Evolutionary conservation across 37 sponge, comb jelly and placozoan species (phyloP).

Genomic region (Agelas oroides): DNA sequence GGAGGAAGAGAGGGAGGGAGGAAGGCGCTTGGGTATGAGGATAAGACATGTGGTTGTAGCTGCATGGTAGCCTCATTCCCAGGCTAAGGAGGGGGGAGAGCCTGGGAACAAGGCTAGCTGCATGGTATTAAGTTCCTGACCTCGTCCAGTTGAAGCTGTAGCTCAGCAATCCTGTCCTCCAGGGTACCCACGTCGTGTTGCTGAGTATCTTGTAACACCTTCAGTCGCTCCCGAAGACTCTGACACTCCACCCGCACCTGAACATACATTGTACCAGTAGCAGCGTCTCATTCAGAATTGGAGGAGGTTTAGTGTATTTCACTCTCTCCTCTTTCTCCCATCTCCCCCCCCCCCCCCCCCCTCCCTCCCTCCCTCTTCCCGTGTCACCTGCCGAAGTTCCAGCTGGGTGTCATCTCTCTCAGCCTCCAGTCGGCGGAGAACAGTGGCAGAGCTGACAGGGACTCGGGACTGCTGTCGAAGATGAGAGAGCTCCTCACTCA

Average conservation of each 20-base stretch:
- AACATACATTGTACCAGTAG: no score
- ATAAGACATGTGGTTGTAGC: background rate
- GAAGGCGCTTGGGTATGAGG: no score
- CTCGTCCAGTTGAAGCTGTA: slow-evolving; percentile 71
- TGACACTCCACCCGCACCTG: slow-evolving; percentile 30
- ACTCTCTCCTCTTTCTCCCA: no score
- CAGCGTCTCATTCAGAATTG: no score
- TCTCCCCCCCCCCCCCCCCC: no score
- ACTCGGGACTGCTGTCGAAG: slow-evolving; percentile 49
- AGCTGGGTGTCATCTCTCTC: slow-evolving; percentile 84
- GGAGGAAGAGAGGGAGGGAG: no score
- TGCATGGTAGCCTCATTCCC: background rate
- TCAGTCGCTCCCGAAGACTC: slow-evolving; percentile 57
- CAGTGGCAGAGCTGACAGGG: background rate
- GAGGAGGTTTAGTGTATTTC: background rate
- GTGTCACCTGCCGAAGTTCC: slow-evolving; percentile 47
- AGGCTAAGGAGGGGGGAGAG: no score
- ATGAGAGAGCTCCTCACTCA: slow-evolving; percentile 69
- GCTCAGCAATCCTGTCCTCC: slow-evolving; percentile 66
- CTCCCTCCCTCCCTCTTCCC: background rate
- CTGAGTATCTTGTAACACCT: slow-evolving; percentile 37
- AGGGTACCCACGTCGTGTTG: slow-evolving; percentile 47
- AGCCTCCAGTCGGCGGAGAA: slow-evolving; percentile 63
- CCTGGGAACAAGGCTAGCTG: no score
- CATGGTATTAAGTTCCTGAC: slow-evolving; percentile 3